These are phyloP conservation scores for Synchiropus splendidus DNA, from an alignment of 2,113 vertebrate genomes.

Conservation along the genomic window DNA sequence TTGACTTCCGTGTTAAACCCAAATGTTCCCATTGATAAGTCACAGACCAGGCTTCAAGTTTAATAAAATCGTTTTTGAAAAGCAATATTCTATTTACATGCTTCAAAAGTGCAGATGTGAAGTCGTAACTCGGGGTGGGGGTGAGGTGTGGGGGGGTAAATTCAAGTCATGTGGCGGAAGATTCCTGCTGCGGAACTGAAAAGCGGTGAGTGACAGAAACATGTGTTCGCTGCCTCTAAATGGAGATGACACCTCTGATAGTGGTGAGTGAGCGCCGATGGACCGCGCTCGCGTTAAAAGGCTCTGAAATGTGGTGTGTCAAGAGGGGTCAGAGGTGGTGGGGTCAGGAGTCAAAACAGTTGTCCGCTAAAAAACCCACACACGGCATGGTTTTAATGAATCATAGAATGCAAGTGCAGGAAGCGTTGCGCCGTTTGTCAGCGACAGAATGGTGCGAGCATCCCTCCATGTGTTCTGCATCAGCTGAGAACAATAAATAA, in stretches of 20 bases:
- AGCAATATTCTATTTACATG: too few species aligned
- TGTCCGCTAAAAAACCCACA: constrained; percentile 12
- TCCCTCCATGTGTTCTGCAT: neutral
- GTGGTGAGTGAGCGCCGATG: constrained; percentile 19
- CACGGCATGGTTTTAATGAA: neutral
- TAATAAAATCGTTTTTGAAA: too few species aligned
- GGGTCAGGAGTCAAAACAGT: constrained; percentile 2
- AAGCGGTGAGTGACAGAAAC: constrained; percentile 28
- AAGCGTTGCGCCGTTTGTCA: too few species aligned
- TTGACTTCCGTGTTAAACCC: too few species aligned
- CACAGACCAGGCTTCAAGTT: too few species aligned
- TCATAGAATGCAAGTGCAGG: too few species aligned
- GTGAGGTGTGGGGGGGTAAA: neutral
- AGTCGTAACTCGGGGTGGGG: too few species aligned
- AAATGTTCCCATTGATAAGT: too few species aligned
- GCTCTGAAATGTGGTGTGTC: neutral
- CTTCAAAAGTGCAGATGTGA: too few species aligned
- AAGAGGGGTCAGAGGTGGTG: neutral
- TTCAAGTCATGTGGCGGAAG: neutral
- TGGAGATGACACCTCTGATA: constrained; percentile 27
- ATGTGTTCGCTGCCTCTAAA: constrained; percentile 31
- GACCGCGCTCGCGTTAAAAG: constrained; percentile 1
- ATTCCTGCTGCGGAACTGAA: neutral
- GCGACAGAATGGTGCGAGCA: too few species aligned
- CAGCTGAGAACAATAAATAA: neutral